Percentiles rank a stretch among this genome's conserved stretches.
phyloP scores from a whole-genome alignment of 2,113 vertebrate species.

The Asarcornis scutulata region DNA sequence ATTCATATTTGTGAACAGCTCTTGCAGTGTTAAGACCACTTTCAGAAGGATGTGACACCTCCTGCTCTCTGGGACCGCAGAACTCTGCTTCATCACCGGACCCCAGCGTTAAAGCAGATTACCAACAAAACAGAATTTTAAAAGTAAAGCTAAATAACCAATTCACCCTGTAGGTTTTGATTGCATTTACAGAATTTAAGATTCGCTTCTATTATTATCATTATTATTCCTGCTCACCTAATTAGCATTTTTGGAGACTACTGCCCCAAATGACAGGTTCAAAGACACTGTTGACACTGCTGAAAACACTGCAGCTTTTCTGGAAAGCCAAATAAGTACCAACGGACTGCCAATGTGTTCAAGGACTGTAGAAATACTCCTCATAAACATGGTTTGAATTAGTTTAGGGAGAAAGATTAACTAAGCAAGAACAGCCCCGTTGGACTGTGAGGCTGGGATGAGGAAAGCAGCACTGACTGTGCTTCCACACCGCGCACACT shows the following conservation, averaged over 20 bases:
- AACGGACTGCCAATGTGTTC: not conserved
- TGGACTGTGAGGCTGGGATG: not conserved
- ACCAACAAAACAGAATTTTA: not conserved
- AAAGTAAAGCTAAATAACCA: not conserved
- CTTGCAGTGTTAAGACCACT: not conserved
- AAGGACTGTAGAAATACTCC: not conserved
- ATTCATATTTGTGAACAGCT: not conserved
- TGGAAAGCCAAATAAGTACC: not conserved
- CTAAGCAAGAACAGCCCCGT: not conserved
- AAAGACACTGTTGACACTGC: not conserved
- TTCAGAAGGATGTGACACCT: not conserved
- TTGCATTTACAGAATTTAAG: not conserved
- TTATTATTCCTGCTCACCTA: not conserved
- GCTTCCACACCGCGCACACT: not conserved
- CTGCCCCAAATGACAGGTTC: not conserved
- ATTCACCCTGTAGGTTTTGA: not conserved
- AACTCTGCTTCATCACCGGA: not conserved
- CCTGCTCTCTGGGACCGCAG: not conserved
- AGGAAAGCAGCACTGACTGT: not conserved
- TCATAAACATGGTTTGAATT: not conserved
- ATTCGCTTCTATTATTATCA: not conserved
- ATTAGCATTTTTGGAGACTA: not conserved
- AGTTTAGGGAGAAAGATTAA: not conserved
- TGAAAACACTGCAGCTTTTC: not conserved
- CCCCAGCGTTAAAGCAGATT: not conserved